phyloP scores from a whole-genome alignment of 2,797 vertebrate species.

The Sandelia bainsii region DNA sequence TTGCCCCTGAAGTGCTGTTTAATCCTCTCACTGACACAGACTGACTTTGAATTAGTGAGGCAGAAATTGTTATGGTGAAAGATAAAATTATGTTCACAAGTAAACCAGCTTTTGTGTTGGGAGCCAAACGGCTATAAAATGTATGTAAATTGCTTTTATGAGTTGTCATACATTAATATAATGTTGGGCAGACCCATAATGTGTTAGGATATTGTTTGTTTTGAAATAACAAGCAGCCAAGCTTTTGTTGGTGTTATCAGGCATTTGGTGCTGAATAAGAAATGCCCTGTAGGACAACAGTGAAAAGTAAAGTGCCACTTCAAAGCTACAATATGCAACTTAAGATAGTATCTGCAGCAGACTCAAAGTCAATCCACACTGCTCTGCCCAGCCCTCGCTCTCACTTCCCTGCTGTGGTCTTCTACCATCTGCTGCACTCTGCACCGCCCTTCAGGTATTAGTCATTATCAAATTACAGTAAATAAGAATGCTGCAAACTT shows the following conservation, averaged over 20 bases:
- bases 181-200: not conserved
- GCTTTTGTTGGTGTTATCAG: not conserved
- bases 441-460: too few species aligned
- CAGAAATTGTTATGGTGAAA: constrained; percentile 18
- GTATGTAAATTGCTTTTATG: constrained; percentile 14
- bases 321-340: too few species aligned
- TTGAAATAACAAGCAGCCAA: not conserved
- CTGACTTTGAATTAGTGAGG: constrained; percentile 37
- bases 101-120: not conserved
- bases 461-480: too few species aligned
- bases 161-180: constrained; percentile 20
- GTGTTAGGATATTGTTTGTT: not conserved
- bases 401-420: too few species aligned
- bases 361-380: too few species aligned
- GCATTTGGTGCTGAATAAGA: constrained; percentile 3
- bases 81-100: constrained; percentile 38
- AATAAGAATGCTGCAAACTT: too few species aligned
- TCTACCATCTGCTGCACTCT: too few species aligned
- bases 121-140: constrained; percentile 2
- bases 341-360: too few species aligned
- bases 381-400: too few species aligned
- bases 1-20: constrained; percentile 34
- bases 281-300: not conserved
- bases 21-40: constrained; percentile 34
- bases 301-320: not conserved